Evolutionary conservation across 2,113 vertebrate species (phyloP), one percentile per base, ranked within the genome.

Genomic region (Takifugu bimaculatus): DNA sequence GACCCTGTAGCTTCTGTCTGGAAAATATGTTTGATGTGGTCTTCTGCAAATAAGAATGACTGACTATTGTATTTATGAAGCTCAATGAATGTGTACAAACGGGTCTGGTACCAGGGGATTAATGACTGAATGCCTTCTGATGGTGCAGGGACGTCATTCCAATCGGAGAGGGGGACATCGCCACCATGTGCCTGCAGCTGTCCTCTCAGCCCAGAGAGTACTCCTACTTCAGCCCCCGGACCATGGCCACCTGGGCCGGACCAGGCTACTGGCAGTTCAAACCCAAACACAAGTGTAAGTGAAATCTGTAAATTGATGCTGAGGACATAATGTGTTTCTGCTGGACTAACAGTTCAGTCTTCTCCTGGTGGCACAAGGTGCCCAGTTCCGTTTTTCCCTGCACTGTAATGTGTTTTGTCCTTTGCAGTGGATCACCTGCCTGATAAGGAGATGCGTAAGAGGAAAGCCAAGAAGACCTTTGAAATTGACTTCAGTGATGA

Each of bases 181-280:
- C 77, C 50, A 89, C 89, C 13, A 92, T 98, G 93, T 95, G 94
- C 76, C 89, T 91, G 39, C 93, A 96, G 64, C 81, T 99, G 32
- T 98, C 96, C 13, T 87, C 91, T 78, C 87, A 94, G 20, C 94
- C 96, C 29, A 91, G 96, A 52, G 97, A 99, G 63, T 99, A 99
- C 53, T 99, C 97, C 3, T 99, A 99, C 88, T 99, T 99, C 85
- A 98, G 96, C 78, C 97, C 96, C 14, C 90, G 89, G 13, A 94
- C 89, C 1, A 94, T 99, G 90, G 92, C 93, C 0, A 90, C 94
- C 49, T 99, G 97, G 96, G 95, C 94, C 0, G 97, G 97, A 42
- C 97, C 97, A 0, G 93, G 95, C 11, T 96, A 97, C 89, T 99
- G 97, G 97, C 92, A 92, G 29, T 97, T 98, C 86, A 93, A 89